phyloP scores from a whole-genome alignment of 30 jellyfish, hydroid and myxozoan species.

The Clytia hemisphaerica region DNA sequence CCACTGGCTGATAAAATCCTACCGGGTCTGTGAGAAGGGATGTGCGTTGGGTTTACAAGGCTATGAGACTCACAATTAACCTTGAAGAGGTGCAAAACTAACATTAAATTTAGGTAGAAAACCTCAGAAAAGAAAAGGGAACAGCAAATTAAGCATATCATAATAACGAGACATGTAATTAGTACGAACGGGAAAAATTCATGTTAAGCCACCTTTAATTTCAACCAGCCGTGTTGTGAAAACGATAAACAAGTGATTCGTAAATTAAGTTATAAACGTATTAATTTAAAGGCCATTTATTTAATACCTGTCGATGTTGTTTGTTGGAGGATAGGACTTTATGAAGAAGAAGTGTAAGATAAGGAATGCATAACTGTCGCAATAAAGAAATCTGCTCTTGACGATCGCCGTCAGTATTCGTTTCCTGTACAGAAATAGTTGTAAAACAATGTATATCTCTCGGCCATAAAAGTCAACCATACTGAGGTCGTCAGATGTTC shows the following conservation, averaged over 20 bases:
- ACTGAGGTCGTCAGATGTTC: background rate
- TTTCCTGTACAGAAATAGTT: background rate
- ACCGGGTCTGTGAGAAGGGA: too few species aligned
- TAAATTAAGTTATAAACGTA: background rate
- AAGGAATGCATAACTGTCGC: conserved; percentile 68
- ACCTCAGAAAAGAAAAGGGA: too few species aligned
- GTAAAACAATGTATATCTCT: background rate
- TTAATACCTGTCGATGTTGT: conserved; percentile 40
- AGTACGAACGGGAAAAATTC: too few species aligned
- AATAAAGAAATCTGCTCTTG: conserved; percentile 43
- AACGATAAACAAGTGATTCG: background rate
- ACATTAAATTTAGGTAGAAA: too few species aligned
- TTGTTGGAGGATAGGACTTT: conserved; percentile 58
- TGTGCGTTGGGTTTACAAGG: too few species aligned
- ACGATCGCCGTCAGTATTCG: conserved; percentile 17
- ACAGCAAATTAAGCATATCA: too few species aligned
- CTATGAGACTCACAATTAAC: too few species aligned
- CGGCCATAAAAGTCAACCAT: background rate
- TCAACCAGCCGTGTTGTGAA: too few species aligned
- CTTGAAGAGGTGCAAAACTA: too few species aligned
- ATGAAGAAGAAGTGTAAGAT: conserved; percentile 60
- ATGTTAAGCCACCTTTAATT: too few species aligned
- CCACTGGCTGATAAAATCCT: too few species aligned
- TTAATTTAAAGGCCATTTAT: background rate
- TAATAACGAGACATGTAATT: too few species aligned